A percentile compares a stretch with the other conserved stretches of the same genome.
These are phyloP conservation scores for Acrocyrtus sp. DNA, from an alignment of 2,888 invertebrate species.

Conservation along the genomic window DNA sequence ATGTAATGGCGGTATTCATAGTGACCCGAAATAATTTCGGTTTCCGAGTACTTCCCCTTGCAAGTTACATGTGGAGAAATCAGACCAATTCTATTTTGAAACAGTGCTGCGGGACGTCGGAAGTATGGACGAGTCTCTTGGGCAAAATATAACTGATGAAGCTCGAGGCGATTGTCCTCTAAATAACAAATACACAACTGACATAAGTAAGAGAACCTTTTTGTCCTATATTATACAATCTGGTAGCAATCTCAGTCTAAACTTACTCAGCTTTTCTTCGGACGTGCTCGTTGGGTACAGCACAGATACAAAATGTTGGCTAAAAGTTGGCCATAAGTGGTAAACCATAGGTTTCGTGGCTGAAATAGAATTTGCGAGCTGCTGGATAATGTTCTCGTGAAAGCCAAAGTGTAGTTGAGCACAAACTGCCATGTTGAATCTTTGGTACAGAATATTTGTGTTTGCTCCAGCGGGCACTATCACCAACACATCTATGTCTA, in stretches of 20 bases:
- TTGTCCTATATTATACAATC: too few relatives aligned
- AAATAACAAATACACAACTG: conserved; percentile 63
- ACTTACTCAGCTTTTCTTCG: conserved; percentile 77
- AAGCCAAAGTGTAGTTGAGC: conserved; percentile 59
- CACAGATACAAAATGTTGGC: conserved; percentile 82
- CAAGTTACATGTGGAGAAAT: conserved; percentile 60
- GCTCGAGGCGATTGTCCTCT: conserved; percentile 74
- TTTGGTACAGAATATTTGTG: conserved; percentile 48
- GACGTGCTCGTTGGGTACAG: conserved; percentile 75
- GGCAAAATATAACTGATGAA: conserved; percentile 80
- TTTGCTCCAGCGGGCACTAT: conserved; percentile 47
- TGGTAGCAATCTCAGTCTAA: too few relatives aligned
- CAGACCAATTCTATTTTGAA: conserved; percentile 51
- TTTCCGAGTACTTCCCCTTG: conserved; percentile 65
- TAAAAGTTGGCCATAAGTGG: conserved; percentile 78
- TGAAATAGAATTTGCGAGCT: conserved; percentile 60
- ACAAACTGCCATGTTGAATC: conserved; percentile 57
- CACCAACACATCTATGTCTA: conserved; percentile 58
- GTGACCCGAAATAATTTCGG: conserved; percentile 75
- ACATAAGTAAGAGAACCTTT: too few relatives aligned
- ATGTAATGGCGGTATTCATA: conserved; percentile 97
- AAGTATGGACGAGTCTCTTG: conserved; percentile 78
- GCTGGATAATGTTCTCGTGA: conserved; percentile 58
- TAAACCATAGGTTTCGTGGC: conserved; percentile 72
- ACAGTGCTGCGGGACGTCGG: conserved; percentile 70